Conservation (phyloP, 2,797 vertebrate genomes). For the Neosilurus hyrtlii region DNA sequence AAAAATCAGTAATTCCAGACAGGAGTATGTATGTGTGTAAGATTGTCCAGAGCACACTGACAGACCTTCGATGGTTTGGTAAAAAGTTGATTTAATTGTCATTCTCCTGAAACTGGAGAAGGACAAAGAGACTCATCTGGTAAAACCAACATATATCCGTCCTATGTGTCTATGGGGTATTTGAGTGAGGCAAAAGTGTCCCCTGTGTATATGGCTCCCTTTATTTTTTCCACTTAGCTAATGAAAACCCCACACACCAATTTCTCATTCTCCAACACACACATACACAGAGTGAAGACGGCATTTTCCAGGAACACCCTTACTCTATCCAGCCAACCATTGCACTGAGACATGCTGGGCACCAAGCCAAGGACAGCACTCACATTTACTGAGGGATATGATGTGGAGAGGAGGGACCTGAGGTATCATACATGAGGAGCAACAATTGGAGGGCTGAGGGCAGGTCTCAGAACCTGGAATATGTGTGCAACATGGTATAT, state of each 20-base stretch:
- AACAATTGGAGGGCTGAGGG: background rate
- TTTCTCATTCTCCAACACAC: conserved; percentile 4
- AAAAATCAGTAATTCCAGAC: conserved; percentile 39
- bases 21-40: background rate
- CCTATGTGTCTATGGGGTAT: background rate
- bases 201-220: background rate
- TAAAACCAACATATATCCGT: conserved; percentile 12
- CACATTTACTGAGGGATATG: conserved; percentile 27
- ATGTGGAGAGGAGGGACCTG: background rate
- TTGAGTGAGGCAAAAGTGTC: background rate
- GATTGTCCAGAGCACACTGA: background rate
- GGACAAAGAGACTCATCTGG: background rate
- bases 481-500: background rate
- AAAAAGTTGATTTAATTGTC: background rate
- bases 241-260: conserved; percentile 32
- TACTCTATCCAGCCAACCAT: conserved; percentile 27
- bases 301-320: conserved; percentile 19
- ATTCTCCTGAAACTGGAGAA: conserved; percentile 14
- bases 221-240: conserved; percentile 36
- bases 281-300: conserved; percentile 18
- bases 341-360: conserved; percentile 44
- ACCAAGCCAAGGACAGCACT: conserved; percentile 34
- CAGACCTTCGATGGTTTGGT: conserved; percentile 31
- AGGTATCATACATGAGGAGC: background rate
- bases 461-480: background rate